Base-by-base conservation (phyloP, 2,113 vertebrate species). In the Chaenogobius annularis region DNA sequence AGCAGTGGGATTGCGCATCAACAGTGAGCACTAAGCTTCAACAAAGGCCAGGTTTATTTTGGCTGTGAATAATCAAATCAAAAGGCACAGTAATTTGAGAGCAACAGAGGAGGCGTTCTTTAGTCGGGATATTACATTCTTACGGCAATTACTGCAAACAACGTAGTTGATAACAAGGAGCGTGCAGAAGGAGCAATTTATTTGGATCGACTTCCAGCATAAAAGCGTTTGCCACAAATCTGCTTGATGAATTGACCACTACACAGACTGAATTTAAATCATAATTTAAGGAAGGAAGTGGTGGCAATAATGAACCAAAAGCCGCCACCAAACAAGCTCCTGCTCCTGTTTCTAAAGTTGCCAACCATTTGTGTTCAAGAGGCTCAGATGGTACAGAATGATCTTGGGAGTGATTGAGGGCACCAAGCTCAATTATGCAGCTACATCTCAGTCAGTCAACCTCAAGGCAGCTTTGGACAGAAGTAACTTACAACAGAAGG, bases 51-150 rank as follows among this genome's bases (percentile, higher is more conserved):
- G 55, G 74, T 56, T 83, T 67, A 84, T 72, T 66, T 84, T 75
- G 69, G 59, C 73, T 79, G 71, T 63, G 77, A 80, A 79, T 80
- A 81, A 88, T 86, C 80, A 81, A 90, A 87, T 87, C 77, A 87
- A 88, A n/a, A 82, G 79, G 46, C 10, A 52, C 65, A 70, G 87
- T 69, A 70, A 87, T 86, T 82, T 80, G 52, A 76, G 78, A 79
- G 74, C 56, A 86, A 79, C 74, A 75, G 80, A 75, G 65, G 52
- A 81, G 85, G 80, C 43, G 66, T 68, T 83, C 79, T 83, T 87
- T 78, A 85, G 52, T 56, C 74, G 0, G 74, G 70, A 85, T 81
- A 73, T 86, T 86, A 62, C 55, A 73, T 83, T 87, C 72, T 79
- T 72, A 68, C 44, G 44, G 84, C 81, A 80, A 86, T 88, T 86